These are phyloP conservation scores for Drosophila suzukii DNA, from an alignment of 1,140 invertebrate species.

Conservation along the genomic window DNA sequence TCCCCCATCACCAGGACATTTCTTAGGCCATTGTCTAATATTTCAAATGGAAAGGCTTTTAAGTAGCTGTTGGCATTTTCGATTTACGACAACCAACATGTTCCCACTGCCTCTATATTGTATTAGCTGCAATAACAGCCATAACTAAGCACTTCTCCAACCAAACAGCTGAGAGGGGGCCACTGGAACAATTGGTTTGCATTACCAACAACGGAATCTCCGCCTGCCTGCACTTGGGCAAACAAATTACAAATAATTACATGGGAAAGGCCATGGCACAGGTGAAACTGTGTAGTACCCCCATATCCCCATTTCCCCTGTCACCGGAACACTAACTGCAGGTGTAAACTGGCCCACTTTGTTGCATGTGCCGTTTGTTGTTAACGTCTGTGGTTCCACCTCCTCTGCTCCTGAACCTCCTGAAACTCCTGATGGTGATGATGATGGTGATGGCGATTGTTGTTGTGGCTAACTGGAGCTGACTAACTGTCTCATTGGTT, in stretches of 20 bases:
- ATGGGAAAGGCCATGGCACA: conserved; percentile 46
- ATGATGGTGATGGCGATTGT: conserved; percentile 33
- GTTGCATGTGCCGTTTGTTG: conserved; percentile 62
- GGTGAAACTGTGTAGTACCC: conserved; percentile 33
- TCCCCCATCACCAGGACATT: not conserved
- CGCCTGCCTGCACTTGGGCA: conserved; percentile 61
- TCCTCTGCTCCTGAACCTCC: not conserved
- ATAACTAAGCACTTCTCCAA: conserved; percentile 62
- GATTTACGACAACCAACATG: conserved; percentile 52
- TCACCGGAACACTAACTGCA: conserved; percentile 51
- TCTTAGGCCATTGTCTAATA: conserved; percentile 20
- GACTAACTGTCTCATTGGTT: conserved; percentile 46
- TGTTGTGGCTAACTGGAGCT: conserved; percentile 58
- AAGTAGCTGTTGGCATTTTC: conserved; percentile 62
- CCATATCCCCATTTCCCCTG: not conserved
- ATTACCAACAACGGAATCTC: conserved; percentile 37
- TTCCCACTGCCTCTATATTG: conserved; percentile 43
- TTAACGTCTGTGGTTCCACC: conserved; percentile 30
- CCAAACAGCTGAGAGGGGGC: conserved; percentile 16
- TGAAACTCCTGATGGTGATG: conserved; percentile 23
- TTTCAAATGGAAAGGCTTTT: conserved; percentile 48
- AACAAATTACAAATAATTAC: conserved; percentile 82
- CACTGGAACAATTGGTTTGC: conserved; percentile 47
- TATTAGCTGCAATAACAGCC: conserved; percentile 54
- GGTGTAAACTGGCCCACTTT: conserved; percentile 64